Evolutionary conservation across 2,888 invertebrate genomes (phyloP).

Genomic region (Glyphotaelius pellucidus): DNA sequence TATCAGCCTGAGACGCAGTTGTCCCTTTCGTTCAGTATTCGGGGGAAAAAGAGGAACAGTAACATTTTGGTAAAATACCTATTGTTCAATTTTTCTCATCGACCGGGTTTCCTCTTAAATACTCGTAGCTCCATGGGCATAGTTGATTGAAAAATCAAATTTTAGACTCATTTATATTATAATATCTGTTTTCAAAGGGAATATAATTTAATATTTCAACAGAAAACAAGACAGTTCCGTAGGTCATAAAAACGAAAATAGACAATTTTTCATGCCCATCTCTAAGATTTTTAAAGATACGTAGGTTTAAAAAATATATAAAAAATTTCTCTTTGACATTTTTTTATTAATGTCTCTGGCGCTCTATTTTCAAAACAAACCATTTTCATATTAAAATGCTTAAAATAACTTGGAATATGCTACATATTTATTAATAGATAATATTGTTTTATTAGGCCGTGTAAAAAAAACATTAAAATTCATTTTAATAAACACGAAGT

Average conservation of each 20-base stretch:
- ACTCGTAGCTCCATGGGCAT: too few relatives aligned
- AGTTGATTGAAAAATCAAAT: neutral
- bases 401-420: neutral
- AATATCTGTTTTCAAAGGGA: neutral
- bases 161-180: neutral
- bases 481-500: too few relatives aligned
- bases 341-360: neutral
- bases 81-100: too few relatives aligned
- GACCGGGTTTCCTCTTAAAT: too few relatives aligned
- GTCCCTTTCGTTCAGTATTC: too few relatives aligned
- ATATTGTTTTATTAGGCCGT: too few relatives aligned
- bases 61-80: too few relatives aligned
- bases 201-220: neutral
- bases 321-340: neutral
- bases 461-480: too few relatives aligned
- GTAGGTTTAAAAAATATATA: neutral
- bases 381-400: neutral
- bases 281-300: neutral
- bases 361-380: neutral
- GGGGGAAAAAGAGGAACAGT: too few relatives aligned
- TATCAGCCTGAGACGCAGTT: too few relatives aligned
- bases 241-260: neutral
- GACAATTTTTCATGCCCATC: neutral
- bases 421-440: neutral
- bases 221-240: neutral